These are phyloP conservation scores for Xyliphius kryptos DNA, from an alignment of 2,113 vertebrate species.

Conservation along the genomic window DNA sequence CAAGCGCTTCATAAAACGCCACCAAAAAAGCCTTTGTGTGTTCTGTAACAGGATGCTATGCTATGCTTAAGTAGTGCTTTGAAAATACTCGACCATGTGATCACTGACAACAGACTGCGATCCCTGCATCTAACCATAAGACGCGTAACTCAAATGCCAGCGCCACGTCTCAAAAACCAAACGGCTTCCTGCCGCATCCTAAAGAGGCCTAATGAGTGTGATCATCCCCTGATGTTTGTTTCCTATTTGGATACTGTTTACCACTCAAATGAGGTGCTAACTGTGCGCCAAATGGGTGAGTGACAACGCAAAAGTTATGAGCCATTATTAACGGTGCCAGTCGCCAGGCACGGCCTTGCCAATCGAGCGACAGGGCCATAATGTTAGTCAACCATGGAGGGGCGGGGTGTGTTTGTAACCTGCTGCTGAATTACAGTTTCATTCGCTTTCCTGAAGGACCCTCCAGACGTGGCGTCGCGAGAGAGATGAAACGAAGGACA, in stretches of 20 bases:
- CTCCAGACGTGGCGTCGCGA: too few species aligned
- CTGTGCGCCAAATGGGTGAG: conserved; percentile 35
- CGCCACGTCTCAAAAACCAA: too few species aligned
- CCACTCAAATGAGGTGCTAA: conserved; percentile 25
- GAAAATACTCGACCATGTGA: conserved; percentile 10
- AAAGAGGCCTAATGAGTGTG: conserved; percentile 19
- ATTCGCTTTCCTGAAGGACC: background rate
- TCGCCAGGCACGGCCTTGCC: conserved; percentile 33
- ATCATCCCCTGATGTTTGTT: conserved; percentile 28
- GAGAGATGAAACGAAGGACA: conserved; percentile 13
- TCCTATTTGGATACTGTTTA: conserved; percentile 25
- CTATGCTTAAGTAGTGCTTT: background rate
- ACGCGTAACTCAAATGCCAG: background rate
- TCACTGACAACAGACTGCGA: conserved; percentile 1
- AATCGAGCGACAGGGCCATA: conserved; percentile 34
- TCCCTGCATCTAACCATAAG: background rate
- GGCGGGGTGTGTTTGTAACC: conserved; percentile 14
- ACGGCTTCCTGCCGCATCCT: conserved; percentile 7
- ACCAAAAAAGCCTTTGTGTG: too few species aligned
- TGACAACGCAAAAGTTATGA: conserved; percentile 26
- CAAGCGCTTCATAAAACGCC: too few species aligned
- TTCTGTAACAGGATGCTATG: too few species aligned
- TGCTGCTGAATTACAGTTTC: conserved; percentile 24
- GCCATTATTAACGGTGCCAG: conserved; percentile 32
- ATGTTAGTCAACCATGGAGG: conserved; percentile 33